Base-by-base conservation (phyloP, 2,797 vertebrate genomes). In the Echeneis naucrates region DNA sequence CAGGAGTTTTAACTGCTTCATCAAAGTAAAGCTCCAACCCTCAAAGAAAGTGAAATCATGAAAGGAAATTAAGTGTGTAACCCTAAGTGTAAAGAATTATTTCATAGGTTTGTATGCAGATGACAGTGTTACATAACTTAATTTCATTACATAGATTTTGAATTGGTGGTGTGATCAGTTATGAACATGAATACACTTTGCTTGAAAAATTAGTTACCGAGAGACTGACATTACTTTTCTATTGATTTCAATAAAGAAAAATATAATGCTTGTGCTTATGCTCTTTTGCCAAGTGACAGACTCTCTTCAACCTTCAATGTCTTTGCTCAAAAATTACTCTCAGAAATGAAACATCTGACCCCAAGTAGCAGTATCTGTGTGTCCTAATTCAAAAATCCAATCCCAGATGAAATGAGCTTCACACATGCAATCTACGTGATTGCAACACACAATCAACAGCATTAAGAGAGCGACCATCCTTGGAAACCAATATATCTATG, bases 361-460 rank as follows among this genome's bases (percentile, higher is more conserved):
- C 65, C 58, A n/a, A 44, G 40, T 42, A 16, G 48, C 47, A 7
- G 2, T 2, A 59, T 64, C 48, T 61, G 17, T 19, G 53, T 38
- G 51, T 55, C 38, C n/a, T 24, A 21, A 57, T 63, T 54, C 33
- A 62, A 8, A 69, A 68, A n/a, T 56, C 44, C 27, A 54, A 58
- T 16, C 24, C 44, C 24, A 65, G 72, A 75, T 14, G 12, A 77
- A 33, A 57, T 32, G 35, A 2, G 17, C 19, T 16, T 14, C 48
- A 40, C 60, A 61, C 21, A 45, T 74, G 50, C 77, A 78, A 82
- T 83, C 64, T 72, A 37, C 65, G 66, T 80, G 77, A 90, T 84
- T 87, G 83, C 69, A 62, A 52, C 27, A 47, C 48, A 21, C 78
- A 69, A 67, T 82, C 73, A 80, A 42, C 5, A 26, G 80, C 78